Base-by-base conservation (phyloP, 2,888 invertebrate genomes). In the Andrena dorsata region DNA sequence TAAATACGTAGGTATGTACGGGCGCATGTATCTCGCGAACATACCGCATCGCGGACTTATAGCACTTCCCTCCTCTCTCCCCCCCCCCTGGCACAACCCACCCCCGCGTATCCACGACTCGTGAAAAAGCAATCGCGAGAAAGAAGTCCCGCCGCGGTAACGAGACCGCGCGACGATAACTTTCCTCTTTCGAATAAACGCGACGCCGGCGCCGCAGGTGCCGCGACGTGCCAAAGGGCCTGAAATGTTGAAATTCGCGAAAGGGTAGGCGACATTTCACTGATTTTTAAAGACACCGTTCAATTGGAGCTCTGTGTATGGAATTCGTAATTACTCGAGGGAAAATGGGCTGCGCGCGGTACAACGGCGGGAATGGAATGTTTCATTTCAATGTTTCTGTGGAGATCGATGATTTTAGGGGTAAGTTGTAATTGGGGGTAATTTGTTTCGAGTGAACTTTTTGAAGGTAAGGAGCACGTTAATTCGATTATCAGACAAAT, bases 1-100 rank as follows among this genome's bases (percentile, higher is more conserved):
- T 78, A 78, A 73, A 78, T 73, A 51, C 60, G 56, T 73, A 51
- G 51, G 56, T 69, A 65, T 65, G 56, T 69, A 10, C 51, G 20
- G 2, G 7, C 8, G 51, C 26, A 41, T 75, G 60, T 76, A 75
- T 30, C 23, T 16, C 20, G 13, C 20, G 51, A 76, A 66, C 66
- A n/a, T 61, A 68, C 61, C 8, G 20, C 20, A 47, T 16, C 60
- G 7, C 13, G 5, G 23, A 7, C 74, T 28, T 49, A n/a, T 60
- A 20, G 28, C 13, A 47, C 28, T 35, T 23, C 26, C 26, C 13
- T 53, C 20, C 2, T 20, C 8, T 23, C 26, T n/a, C 13, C 20
- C 20, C 2, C 53, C 8, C 51, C 49, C 6, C 53, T 1, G n/a
- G 20, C 53, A 1, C 41, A 4, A 16, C 16, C 41, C 16, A 41